Conservation (phyloP, 2,888 invertebrate species). For the Zonitis immaculata region DNA sequence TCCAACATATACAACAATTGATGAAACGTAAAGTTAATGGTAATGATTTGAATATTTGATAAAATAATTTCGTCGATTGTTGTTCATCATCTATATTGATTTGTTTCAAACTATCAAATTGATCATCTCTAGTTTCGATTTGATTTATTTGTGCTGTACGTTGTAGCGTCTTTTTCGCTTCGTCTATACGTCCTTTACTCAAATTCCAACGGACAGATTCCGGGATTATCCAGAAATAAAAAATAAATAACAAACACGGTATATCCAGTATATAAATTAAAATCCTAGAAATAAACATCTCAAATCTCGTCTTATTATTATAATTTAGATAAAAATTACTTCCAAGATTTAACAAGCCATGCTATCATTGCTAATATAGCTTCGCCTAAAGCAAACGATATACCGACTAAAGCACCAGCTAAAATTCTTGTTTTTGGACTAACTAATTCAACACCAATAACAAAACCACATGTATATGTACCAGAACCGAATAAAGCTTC, state of each 20-base stretch:
- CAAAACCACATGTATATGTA: constrained; percentile 67
- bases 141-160: constrained; percentile 62
- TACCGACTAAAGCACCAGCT: constrained; percentile 65
- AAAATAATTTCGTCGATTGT: constrained; percentile 29
- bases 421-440: constrained; percentile 68
- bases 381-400: constrained; percentile 68
- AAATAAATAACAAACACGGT: constrained; percentile 63
- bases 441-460: constrained; percentile 70
- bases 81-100: constrained; percentile 7
- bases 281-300: constrained; percentile 4
- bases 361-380: constrained; percentile 63
- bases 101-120: constrained; percentile 34
- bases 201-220: constrained; percentile 76
- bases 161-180: constrained; percentile 57
- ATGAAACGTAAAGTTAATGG: constrained; percentile 54
- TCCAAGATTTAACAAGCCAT: constrained; percentile 65
- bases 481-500: constrained; percentile 67
- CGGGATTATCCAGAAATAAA: constrained; percentile 64
- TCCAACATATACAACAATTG: constrained; percentile 75
- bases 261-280: constrained; percentile 54
- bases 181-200: constrained; percentile 54
- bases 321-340: no score
- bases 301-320: no score
- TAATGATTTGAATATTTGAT: constrained; percentile 53
- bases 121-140: constrained; percentile 36